These are phyloP conservation scores for Eupristina koningsbergeri DNA, from an alignment of 1,140 invertebrate genomes.

Conservation along the genomic window DNA sequence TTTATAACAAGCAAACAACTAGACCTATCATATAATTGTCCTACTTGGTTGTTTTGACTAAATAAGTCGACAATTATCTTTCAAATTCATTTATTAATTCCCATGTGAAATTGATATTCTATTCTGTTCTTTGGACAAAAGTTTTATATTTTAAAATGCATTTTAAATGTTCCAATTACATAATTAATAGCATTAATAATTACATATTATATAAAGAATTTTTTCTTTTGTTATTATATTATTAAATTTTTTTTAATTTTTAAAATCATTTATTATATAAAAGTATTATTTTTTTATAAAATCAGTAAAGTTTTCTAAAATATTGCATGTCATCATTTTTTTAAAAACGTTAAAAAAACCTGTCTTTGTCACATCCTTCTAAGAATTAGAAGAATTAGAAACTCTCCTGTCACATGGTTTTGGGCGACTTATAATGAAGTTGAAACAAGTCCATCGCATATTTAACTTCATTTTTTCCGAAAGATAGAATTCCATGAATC, in stretches of 20 bases:
- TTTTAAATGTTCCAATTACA: no score
- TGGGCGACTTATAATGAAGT: conserved; percentile 52
- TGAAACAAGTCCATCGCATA: conserved; percentile 50
- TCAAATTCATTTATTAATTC: not conserved
- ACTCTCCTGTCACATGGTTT: conserved; percentile 38
- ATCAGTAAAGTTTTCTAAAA: not conserved
- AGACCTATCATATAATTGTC: not conserved
- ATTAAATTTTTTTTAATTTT: not conserved
- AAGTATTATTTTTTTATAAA: not conserved
- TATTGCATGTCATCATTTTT: not conserved
- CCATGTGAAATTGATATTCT: not conserved
- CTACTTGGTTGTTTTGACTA: not conserved
- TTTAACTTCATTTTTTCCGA: conserved; percentile 32
- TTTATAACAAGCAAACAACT: conserved; percentile 1
- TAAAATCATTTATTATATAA: no score
- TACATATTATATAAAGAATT: no score
- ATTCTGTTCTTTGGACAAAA: no score
- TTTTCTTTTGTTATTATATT: not conserved
- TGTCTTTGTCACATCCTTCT: conserved; percentile 51
- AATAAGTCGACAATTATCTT: not conserved
- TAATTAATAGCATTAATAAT: no score
- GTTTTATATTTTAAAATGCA: no score
- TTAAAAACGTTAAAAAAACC: not conserved
- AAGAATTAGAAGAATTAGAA: conserved; percentile 56
- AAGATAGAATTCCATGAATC: conserved; percentile 53